Evolutionary conservation across 2,888 invertebrate species (phyloP).

Genomic region (Idaea biselata): DNA sequence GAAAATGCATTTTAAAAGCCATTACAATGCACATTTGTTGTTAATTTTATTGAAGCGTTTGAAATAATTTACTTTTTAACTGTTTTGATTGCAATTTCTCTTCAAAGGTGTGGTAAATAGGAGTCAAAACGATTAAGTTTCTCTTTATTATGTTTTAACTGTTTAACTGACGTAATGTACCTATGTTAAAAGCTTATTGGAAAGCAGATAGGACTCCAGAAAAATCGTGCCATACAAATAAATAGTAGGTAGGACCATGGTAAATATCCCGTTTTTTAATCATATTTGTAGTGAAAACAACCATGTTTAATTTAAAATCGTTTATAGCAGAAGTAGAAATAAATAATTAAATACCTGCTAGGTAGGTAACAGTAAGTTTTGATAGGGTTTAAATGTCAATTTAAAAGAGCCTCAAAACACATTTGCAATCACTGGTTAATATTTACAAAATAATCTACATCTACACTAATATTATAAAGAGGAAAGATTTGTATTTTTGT

Average conservation of each 20-base stretch:
- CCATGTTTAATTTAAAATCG: too few species aligned
- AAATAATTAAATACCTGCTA: neutral
- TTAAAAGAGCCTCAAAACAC: neutral
- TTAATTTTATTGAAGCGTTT: neutral
- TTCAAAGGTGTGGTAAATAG: neutral
- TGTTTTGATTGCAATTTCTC: neutral
- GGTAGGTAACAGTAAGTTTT: neutral
- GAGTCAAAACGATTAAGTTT: slow-evolving; percentile 9
- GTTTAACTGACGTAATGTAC: neutral
- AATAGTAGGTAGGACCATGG: too few species aligned
- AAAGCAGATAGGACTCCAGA: neutral
- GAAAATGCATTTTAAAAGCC: too few species aligned
- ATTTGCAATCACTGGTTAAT: neutral
- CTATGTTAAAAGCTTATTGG: neutral
- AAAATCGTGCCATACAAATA: neutral
- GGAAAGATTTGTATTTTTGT: too few species aligned
- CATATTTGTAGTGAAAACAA: too few species aligned
- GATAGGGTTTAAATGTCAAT: neutral
- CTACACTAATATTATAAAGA: too few species aligned
- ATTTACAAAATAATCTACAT: neutral
- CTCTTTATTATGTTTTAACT: neutral
- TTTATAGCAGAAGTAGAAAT: too few species aligned
- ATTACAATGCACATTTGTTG: too few species aligned
- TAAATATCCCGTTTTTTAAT: too few species aligned
- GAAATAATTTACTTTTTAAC: neutral